phyloP scores from a whole-genome alignment of 1,140 invertebrate genomes.

The Drosophila mauritiana region DNA sequence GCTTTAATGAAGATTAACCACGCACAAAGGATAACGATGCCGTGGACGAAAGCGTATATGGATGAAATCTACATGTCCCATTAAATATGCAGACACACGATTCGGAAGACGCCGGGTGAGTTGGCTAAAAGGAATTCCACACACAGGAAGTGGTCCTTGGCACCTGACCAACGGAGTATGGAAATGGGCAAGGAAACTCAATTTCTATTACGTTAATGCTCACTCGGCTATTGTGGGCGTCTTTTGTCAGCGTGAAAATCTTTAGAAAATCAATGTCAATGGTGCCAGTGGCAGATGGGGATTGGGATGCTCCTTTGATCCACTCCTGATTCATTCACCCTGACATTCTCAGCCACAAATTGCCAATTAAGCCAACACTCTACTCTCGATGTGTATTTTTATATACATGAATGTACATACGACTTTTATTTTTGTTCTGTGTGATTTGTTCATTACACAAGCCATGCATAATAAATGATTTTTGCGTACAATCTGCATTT shows the following conservation, averaged over 20 bases:
- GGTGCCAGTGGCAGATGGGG: not conserved
- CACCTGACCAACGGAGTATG: constrained; percentile 54
- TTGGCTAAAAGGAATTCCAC: constrained; percentile 30
- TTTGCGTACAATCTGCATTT: constrained; percentile 19
- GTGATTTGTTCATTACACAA: constrained; percentile 34
- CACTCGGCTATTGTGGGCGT: constrained; percentile 3
- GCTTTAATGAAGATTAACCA: constrained; percentile 43
- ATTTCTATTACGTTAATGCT: constrained; percentile 32
- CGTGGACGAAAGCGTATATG: constrained; percentile 10
- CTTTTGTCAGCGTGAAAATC: constrained; percentile 21
- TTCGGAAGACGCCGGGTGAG: constrained; percentile 17
- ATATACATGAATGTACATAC: not conserved
- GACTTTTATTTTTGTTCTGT: constrained; percentile 17
- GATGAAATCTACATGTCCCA: constrained; percentile 57
- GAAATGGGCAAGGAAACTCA: constrained; percentile 40
- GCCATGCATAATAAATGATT: constrained; percentile 50
- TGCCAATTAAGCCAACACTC: constrained; percentile 33
- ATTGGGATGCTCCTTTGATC: constrained; percentile 24
- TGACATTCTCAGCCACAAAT: constrained; percentile 27
- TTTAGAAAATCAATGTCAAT: constrained; percentile 1
- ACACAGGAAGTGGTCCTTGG: constrained; percentile 13
- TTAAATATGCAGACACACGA: constrained; percentile 56
- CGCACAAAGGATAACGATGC: constrained; percentile 38
- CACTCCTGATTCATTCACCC: constrained; percentile 17
- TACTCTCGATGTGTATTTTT: not conserved